Evolutionary conservation across 2,888 invertebrate species (phyloP).

Genomic region (Protophormia terraenovae): DNA sequence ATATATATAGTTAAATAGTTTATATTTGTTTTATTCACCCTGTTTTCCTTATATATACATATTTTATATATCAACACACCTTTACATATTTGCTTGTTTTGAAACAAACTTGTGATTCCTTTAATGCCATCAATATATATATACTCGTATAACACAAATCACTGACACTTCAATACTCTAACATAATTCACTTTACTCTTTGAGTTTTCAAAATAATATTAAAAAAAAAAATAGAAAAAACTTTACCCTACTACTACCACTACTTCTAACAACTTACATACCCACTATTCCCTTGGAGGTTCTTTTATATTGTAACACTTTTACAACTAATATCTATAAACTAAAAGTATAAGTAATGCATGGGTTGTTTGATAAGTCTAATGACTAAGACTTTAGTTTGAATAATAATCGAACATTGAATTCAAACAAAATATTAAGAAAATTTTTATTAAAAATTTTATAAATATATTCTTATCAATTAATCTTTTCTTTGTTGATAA

Average conservation of each 20-base stretch:
- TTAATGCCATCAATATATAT: constrained; percentile 28
- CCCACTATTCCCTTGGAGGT: constrained; percentile 30
- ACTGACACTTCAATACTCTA: constrained; percentile 52
- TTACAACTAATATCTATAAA: background rate
- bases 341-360: background rate
- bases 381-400: background rate
- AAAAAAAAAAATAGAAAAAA: background rate
- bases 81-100: constrained; percentile 28
- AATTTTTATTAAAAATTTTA: too few species aligned
- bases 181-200: constrained; percentile 27
- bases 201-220: background rate
- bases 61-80: background rate
- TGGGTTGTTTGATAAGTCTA: constrained; percentile 37
- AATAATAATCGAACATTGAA: too few species aligned
- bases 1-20: too few species aligned
- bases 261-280: background rate
- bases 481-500: too few species aligned
- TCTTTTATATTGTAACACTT: constrained; percentile 31
- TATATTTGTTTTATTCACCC: constrained; percentile 16
- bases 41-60: background rate
- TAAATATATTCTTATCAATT: too few species aligned
- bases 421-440: too few species aligned
- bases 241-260: background rate
- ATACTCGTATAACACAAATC: constrained; percentile 49
- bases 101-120: constrained; percentile 32